phyloP scores from a whole-genome alignment of 2,113 vertebrate species.

The Aptenodytes patagonicus region DNA sequence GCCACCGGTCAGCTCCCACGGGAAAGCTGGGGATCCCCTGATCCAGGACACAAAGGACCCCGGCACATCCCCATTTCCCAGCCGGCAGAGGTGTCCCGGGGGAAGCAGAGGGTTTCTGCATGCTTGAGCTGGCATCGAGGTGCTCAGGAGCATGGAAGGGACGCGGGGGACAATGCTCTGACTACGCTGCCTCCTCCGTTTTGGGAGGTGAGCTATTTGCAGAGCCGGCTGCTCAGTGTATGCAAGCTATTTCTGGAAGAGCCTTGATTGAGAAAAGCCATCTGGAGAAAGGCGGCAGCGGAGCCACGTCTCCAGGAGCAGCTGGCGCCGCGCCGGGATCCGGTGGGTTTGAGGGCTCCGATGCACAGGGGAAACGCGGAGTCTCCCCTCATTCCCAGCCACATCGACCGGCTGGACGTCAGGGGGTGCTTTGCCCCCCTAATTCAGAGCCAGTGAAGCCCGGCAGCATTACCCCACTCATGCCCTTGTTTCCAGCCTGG shows the following conservation, averaged over 20 bases:
- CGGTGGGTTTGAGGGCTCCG: neutral
- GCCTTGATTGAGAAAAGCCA: neutral
- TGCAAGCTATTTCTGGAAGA: neutral
- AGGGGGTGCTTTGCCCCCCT: neutral
- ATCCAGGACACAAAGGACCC: neutral
- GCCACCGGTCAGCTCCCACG: neutral
- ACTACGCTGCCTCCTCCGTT: neutral
- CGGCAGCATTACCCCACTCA: neutral
- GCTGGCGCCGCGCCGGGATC: neutral
- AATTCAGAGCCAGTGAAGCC: neutral
- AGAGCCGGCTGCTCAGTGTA: neutral
- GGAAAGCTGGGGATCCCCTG: neutral
- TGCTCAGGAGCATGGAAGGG: neutral
- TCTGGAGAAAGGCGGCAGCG: neutral
- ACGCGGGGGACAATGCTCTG: neutral
- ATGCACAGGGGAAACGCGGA: rapidly evolving
- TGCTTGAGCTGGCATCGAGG: rapidly evolving
- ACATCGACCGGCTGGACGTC: rapidly evolving
- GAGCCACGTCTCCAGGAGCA: rapidly evolving
- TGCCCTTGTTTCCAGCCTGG: neutral
- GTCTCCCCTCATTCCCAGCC: neutral
- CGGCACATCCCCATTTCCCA: rapidly evolving
- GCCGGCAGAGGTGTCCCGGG: neutral
- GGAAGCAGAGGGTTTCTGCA: neutral
- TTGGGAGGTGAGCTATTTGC: neutral